These are phyloP conservation scores for Melanchra persicariae DNA, from an alignment of 2,888 invertebrate genomes.

Conservation along the genomic window DNA sequence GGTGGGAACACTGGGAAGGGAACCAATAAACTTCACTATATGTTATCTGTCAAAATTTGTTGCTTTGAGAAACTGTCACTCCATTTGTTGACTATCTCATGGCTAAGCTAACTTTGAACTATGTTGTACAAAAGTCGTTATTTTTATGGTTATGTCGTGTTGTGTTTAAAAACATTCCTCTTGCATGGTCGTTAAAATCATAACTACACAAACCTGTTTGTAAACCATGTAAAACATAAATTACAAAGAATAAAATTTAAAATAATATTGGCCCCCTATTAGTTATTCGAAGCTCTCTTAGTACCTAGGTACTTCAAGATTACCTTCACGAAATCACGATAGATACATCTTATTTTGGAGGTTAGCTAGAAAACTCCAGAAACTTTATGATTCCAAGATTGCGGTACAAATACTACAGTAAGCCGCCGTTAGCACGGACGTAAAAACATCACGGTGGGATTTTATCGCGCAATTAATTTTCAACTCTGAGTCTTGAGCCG, in stretches of 20 bases:
- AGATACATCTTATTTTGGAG: too few relatives aligned
- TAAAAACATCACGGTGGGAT: too few relatives aligned
- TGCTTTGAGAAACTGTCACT: background rate
- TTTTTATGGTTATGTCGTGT: background rate
- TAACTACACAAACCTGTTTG: too few relatives aligned
- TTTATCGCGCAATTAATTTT: too few relatives aligned
- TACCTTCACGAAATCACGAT: too few relatives aligned
- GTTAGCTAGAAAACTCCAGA: too few relatives aligned
- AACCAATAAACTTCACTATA: too few relatives aligned
- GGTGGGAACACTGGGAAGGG: too few relatives aligned
- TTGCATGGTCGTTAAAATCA: background rate
- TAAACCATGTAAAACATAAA: background rate
- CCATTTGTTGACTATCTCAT: conserved; percentile 8
- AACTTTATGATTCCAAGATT: background rate
- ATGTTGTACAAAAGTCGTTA: background rate
- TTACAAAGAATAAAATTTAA: background rate
- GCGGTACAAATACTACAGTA: background rate
- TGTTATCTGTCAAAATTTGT: background rate
- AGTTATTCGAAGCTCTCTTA: background rate
- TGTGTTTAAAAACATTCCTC: background rate
- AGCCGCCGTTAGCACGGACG: too few relatives aligned
- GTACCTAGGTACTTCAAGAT: background rate
- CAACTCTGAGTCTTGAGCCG: too few relatives aligned
- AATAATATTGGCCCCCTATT: background rate
- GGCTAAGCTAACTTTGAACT: background rate